Base-by-base conservation (phyloP, 2,888 invertebrate species). In the Drosophila anomelani region DNA sequence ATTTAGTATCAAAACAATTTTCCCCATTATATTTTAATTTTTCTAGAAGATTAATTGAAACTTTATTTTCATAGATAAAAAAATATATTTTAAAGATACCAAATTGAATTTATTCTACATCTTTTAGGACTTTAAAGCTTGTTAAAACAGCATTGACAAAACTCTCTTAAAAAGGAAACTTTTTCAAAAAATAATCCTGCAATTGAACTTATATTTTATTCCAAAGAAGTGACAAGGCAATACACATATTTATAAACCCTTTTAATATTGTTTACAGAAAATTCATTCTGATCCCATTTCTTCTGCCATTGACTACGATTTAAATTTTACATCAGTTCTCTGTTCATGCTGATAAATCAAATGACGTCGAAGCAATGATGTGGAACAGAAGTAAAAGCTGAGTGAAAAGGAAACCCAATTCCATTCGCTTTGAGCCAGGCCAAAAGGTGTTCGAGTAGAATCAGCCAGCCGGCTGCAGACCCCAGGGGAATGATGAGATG, bases 361-460 rank as follows among this genome's bases (percentile, higher is more conserved):
- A 60, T 72, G 72, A 58, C 29, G 73, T 36, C 39, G 72, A 38
- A 32, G 29, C 49, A 71, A 70, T 58, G 72, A 72, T 44, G 73
- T 73, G 70, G 39, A 69, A 58, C 51, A 36, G 17, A 59, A 58
- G 26, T 53, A 39, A 46, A 29, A 49, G 54, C 29, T 38, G 36
- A 44, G 36, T 26, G 46, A 55, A 64, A 49, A n/a, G 13, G 58
- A 80, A 80, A 89, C 76, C 71, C 67, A 78, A 85, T 76, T 78
- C 57, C 49, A 54, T 78, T 80, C 78, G 47, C 74, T 74, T 53
- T 64, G 49, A 49, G 57, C 57, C 58, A 26, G 64, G 66, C 58
- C 62, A 68, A 74, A 41, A 88, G 70, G 74, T 88, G 81, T 73
- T 69, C 67, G 67, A 47, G 57, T 72, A 66, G 53, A 82, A 68